phyloP scores from a whole-genome alignment of 2,113 vertebrate species.

The Strix aluco region DNA sequence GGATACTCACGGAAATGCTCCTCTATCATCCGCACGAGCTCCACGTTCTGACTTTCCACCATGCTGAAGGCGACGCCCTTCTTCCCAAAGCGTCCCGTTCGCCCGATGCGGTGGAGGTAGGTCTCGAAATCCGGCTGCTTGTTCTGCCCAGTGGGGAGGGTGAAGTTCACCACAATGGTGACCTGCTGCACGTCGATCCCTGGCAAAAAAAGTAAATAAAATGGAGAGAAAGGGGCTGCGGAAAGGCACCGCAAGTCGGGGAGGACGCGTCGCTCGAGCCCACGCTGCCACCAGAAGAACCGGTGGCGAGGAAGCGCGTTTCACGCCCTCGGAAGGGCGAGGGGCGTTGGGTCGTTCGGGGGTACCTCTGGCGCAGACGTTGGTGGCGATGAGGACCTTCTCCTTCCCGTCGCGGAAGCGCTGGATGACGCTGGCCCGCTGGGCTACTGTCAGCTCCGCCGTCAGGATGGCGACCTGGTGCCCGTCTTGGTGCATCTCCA shows the following conservation, averaged over 20 bases:
- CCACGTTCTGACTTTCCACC: conserved; percentile 49
- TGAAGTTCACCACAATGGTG: conserved; percentile 79
- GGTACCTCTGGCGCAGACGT: conserved; percentile 79
- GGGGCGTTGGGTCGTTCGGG: fast-evolving
- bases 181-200: conserved; percentile 81
- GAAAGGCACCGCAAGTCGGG: not conserved
- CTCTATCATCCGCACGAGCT: conserved; percentile 62
- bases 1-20: conserved; percentile 75
- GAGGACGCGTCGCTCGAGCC: not conserved
- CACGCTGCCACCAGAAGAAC: fast-evolving
- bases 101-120: conserved; percentile 79
- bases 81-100: conserved; percentile 77
- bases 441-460: conserved; percentile 67
- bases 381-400: conserved; percentile 81
- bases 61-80: conserved; percentile 77
- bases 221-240: too few relatives aligned
- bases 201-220: not conserved
- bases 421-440: conserved; percentile 74
- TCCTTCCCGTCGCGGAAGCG: conserved; percentile 76
- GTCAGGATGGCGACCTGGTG: conserved; percentile 75
- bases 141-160: conserved; percentile 32
- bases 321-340: fast-evolving
- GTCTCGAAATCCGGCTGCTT: conserved; percentile 68
- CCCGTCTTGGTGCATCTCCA: conserved; percentile 64
- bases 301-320: fast-evolving